These are phyloP conservation scores for Drepanosiphum platanoidis DNA, from an alignment of 2,888 invertebrate species.

Conservation along the genomic window DNA sequence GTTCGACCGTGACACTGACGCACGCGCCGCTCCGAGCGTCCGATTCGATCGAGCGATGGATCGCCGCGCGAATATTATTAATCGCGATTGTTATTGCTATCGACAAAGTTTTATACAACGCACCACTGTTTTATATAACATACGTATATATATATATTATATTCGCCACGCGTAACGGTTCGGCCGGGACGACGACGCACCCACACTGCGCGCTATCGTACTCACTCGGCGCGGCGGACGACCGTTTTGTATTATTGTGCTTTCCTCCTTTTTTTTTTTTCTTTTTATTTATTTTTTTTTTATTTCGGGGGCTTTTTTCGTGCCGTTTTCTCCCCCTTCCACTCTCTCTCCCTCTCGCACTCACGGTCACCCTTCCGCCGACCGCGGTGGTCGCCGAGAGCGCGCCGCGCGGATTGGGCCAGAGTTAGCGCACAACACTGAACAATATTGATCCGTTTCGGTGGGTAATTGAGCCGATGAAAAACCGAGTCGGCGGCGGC, in stretches of 20 bases:
- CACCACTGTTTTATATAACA: background rate
- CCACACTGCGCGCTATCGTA: background rate
- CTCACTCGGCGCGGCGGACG: background rate
- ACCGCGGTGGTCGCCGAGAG: background rate
- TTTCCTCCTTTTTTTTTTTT: background rate
- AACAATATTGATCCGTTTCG: slow-evolving; percentile 59
- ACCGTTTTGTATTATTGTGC: background rate
- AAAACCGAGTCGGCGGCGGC: slow-evolving; percentile 16
- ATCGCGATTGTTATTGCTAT: too few relatives aligned
- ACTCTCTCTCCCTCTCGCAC: background rate
- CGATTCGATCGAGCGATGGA: background rate
- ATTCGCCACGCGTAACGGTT: background rate
- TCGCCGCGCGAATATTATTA: background rate
- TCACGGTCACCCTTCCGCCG: background rate
- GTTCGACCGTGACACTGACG: background rate
- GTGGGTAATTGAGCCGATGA: slow-evolving; percentile 57
- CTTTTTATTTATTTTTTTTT: background rate
- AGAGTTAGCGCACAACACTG: slow-evolving; percentile 34
- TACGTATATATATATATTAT: too few relatives aligned
- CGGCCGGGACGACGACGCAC: background rate
- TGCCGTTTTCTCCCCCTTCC: background rate
- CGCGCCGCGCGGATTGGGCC: slow-evolving; percentile 39
- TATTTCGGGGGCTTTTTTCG: background rate
- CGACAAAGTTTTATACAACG: too few relatives aligned
- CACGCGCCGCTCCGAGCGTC: background rate